Evolutionary conservation across 2,113 vertebrate species (phyloP).

Genomic region (Rhabdornis inornatus): DNA sequence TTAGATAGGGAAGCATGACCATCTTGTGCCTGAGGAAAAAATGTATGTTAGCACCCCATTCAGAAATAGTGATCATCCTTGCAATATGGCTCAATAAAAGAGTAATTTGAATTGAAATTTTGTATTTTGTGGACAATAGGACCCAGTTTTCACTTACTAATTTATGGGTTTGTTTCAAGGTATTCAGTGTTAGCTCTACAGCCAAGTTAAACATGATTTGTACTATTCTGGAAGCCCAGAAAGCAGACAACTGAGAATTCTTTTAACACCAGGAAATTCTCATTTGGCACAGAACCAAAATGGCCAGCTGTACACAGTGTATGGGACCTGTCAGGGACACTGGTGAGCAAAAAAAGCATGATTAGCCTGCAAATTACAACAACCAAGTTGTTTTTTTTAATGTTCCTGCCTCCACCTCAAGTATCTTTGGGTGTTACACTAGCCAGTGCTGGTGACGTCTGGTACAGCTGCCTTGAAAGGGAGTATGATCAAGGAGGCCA

Average conservation of each 20-base stretch:
- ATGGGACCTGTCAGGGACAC: slow-evolving; percentile 44
- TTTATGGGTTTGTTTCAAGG: slow-evolving; percentile 13
- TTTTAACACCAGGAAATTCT: slow-evolving; percentile 55
- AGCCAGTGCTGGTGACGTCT: background rate
- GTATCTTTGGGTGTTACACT: background rate
- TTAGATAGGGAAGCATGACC: background rate
- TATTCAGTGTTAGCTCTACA: slow-evolving; percentile 8
- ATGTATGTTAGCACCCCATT: background rate
- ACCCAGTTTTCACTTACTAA: background rate
- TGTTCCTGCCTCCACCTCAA: background rate
- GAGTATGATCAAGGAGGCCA: background rate
- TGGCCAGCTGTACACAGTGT: slow-evolving; percentile 37
- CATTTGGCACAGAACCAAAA: slow-evolving; percentile 52
- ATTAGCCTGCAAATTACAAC: slow-evolving; percentile 25
- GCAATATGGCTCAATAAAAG: background rate
- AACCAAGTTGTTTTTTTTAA: background rate
- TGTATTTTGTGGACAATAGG: background rate
- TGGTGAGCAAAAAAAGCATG: background rate
- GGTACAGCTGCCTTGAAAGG: background rate
- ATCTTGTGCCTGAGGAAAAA: background rate
- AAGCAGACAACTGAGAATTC: slow-evolving; percentile 50
- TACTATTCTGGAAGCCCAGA: slow-evolving; percentile 14
- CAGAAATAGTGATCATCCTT: background rate
- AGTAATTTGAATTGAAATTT: background rate
- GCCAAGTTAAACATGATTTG: slow-evolving; percentile 51